phyloP scores from a whole-genome alignment of 2,113 vertebrate genomes.

The Ptilonorhynchus violaceus region DNA sequence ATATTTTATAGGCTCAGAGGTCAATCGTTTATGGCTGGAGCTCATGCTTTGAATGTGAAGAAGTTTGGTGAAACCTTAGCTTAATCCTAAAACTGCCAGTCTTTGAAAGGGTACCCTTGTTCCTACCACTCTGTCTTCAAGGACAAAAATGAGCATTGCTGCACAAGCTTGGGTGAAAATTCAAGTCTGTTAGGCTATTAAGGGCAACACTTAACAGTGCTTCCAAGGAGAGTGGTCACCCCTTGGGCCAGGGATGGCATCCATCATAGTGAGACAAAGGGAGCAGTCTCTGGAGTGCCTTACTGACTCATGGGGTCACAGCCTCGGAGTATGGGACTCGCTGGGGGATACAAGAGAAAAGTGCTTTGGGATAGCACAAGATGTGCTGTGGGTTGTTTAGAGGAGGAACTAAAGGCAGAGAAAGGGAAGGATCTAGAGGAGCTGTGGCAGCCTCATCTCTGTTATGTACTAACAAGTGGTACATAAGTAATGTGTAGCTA shows the following conservation, averaged over 20 bases:
- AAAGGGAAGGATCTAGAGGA: not conserved
- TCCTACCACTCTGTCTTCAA: not conserved
- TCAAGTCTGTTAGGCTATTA: not conserved
- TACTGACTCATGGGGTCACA: not conserved
- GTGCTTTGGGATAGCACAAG: not conserved
- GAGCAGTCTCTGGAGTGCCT: accelerated
- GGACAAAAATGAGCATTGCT: not conserved
- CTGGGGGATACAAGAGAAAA: not conserved
- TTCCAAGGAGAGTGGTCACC: not conserved
- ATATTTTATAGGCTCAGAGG: not conserved
- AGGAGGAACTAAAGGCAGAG: not conserved
- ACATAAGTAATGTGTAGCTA: not conserved
- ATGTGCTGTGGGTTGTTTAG: not conserved
- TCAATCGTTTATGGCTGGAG: not conserved
- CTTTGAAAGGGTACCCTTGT: not conserved
- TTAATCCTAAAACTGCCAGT: not conserved
- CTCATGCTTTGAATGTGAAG: not conserved
- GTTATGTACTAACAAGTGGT: not conserved
- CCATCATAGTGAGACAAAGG: no score
- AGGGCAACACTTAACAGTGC: not conserved
- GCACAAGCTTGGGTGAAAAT: not conserved
- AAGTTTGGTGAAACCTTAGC: not conserved
- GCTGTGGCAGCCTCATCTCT: not conserved
- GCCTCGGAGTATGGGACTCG: no score
- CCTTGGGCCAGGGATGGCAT: not conserved